A percentile compares a stretch with the other conserved stretches of the same genome.
phyloP scores from a whole-genome alignment of 2,888 invertebrate genomes.

The Ditylenchus weischeri region DNA sequence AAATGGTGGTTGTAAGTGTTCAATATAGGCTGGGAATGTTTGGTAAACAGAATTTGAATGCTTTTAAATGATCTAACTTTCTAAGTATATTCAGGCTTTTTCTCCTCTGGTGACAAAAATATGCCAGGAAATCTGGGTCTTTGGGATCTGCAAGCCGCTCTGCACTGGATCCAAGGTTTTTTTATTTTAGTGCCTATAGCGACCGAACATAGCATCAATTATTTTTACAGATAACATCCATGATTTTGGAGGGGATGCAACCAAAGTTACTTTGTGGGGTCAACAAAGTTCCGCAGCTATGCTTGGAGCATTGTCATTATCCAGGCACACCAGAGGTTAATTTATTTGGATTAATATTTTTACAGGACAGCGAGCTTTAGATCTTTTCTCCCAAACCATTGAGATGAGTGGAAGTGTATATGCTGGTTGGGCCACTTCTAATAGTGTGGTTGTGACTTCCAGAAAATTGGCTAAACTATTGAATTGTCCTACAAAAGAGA shows the following conservation, averaged over 20 bases:
- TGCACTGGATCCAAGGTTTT: conserved; percentile 25
- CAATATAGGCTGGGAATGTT: conserved; percentile 35
- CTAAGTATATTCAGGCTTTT: conserved; percentile 22
- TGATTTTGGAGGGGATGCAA: conserved; percentile 38
- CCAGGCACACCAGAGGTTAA: conserved; percentile 17
- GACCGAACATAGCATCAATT: conserved; percentile 30
- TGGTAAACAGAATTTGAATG: conserved; percentile 4
- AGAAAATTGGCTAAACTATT: conserved; percentile 29
- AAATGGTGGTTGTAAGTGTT: conserved; percentile 26
- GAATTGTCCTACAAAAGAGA: conserved; percentile 8
- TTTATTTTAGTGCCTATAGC: conserved; percentile 25
- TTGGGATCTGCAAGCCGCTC: conserved; percentile 33
- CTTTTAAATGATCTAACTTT: background rate
- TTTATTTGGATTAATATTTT: background rate
- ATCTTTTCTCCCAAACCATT: conserved; percentile 41
- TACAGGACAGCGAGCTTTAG: conserved; percentile 14
- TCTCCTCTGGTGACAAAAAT: conserved; percentile 31
- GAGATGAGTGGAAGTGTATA: conserved; percentile 42
- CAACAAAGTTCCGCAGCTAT: conserved; percentile 42
- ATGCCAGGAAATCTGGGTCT: conserved; percentile 35
- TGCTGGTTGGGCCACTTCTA: conserved; percentile 41
- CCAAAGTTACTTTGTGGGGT: conserved; percentile 41
- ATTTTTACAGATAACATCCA: conserved; percentile 21
- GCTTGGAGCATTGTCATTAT: conserved; percentile 39
- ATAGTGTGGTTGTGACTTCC: conserved; percentile 33